Evolutionary conservation across 2,888 invertebrate genomes (phyloP).

Genomic region (Labia minor): DNA sequence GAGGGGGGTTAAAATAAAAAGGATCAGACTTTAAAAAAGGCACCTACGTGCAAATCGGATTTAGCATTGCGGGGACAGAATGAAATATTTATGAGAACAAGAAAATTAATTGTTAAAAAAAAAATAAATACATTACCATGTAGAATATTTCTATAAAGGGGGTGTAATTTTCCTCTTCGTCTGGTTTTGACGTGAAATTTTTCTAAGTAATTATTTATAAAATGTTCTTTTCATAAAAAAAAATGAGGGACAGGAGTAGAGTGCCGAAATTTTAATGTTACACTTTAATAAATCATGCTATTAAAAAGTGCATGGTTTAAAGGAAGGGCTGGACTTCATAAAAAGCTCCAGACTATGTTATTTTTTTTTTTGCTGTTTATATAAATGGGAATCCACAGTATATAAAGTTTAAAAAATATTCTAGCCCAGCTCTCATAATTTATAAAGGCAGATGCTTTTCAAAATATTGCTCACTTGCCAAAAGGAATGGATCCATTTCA

Average conservation of each 20-base stretch:
- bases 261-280: not conserved
- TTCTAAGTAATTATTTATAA: slow-evolving; percentile 5
- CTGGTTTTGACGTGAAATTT: not conserved
- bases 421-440: not conserved
- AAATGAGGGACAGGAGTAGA: not conserved
- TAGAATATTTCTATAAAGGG: not conserved
- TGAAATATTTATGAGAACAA: slow-evolving; percentile 13
- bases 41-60: not conserved
- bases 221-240: not conserved
- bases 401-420: slow-evolving; percentile 4
- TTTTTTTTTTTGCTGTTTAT: slow-evolving; percentile 6
- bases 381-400: not conserved
- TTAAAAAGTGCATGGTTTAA: not conserved
- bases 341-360: not conserved
- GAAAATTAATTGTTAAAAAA: slow-evolving; percentile 13
- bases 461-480: slow-evolving; percentile 7
- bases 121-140: not conserved
- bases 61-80: not conserved
- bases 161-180: not conserved
- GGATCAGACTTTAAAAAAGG: too few species aligned
- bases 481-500: not conserved
- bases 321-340: not conserved
- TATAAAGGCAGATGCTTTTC: slow-evolving; percentile 13
- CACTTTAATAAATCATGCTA: slow-evolving; percentile 6
- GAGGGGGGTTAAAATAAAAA: not conserved